Conservation (phyloP, 2,113 vertebrate genomes). For the Otocyon megalotis region DNA sequence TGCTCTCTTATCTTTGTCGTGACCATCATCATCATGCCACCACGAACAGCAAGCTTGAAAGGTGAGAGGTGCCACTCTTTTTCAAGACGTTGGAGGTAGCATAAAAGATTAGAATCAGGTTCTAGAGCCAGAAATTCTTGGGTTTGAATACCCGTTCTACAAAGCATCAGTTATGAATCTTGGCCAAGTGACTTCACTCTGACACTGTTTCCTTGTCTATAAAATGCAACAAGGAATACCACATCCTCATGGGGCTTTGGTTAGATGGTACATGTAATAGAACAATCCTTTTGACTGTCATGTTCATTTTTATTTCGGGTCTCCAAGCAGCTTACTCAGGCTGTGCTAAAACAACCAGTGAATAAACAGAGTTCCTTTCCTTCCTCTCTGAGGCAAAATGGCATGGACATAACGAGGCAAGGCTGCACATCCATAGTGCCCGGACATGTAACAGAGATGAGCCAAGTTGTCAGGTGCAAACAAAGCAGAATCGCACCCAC, state of each 20-base stretch:
- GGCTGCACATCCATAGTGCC: background rate
- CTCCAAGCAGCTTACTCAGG: background rate
- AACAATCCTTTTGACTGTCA: background rate
- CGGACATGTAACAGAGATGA: too few relatives aligned
- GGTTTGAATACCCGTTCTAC: background rate
- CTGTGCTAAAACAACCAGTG: background rate
- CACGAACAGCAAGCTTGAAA: background rate
- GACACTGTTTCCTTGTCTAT: background rate
- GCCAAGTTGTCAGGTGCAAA: too few relatives aligned
- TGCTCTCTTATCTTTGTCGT: background rate
- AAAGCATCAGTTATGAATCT: background rate
- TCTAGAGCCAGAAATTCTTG: background rate
- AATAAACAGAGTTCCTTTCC: background rate
- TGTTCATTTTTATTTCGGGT: background rate
- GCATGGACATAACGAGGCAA: background rate
- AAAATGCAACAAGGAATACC: background rate
- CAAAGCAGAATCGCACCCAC: background rate
- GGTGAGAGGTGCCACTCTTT: background rate
- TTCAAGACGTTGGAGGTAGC: background rate
- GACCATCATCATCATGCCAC: background rate
- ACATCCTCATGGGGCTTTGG: background rate
- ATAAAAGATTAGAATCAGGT: background rate
- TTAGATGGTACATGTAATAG: rapidly evolving
- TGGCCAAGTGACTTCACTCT: background rate
- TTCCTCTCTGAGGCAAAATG: background rate